Percentiles rank a stretch among this genome's conserved stretches.
phyloP scores from a whole-genome alignment of 2,888 invertebrate species.

The Caenorhabditis wallacei region DNA sequence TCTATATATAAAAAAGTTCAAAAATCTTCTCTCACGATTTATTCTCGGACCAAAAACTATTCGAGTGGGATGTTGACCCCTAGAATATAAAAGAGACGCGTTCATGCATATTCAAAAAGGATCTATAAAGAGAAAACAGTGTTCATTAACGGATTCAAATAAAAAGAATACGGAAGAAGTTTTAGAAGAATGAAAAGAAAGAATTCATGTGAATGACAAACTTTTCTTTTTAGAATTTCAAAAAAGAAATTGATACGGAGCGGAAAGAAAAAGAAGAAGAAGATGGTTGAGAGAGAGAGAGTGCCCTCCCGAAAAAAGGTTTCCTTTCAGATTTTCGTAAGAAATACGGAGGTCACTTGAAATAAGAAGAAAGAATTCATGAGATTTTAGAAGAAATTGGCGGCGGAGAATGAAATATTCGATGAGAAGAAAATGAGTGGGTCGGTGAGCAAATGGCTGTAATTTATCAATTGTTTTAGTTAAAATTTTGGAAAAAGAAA shows the following conservation, averaged over 20 bases:
- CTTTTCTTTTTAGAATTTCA: slow-evolving; percentile 15
- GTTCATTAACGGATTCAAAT: slow-evolving; percentile 37
- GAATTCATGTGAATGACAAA: slow-evolving; percentile 25
- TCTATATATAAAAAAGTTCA: slow-evolving; percentile 5
- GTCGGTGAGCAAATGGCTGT: not conserved
- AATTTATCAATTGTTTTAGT: too few relatives aligned
- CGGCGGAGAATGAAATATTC: slow-evolving; percentile 24
- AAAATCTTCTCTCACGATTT: slow-evolving; percentile 10
- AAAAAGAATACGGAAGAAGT: not conserved
- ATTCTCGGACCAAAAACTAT: slow-evolving; percentile 18
- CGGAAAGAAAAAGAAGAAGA: slow-evolving; percentile 32
- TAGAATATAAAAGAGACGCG: slow-evolving; percentile 2
- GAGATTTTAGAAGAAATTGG: slow-evolving; percentile 4
- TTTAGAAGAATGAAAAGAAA: not conserved
- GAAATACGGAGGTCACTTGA: slow-evolving; percentile 32
- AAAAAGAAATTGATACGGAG: slow-evolving; percentile 35
- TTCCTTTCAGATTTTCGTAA: slow-evolving; percentile 47
- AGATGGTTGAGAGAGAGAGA: too few relatives aligned
- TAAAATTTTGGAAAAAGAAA: too few relatives aligned
- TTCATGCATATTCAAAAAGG: slow-evolving; percentile 50
- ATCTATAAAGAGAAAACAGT: slow-evolving; percentile 21
- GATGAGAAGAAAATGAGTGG: slow-evolving; percentile 30
- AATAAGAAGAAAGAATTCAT: not conserved
- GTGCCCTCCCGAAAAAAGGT: slow-evolving; percentile 7
- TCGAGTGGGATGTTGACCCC: slow-evolving; percentile 28